Percentiles rank a stretch among this genome's conserved stretches.
These are phyloP conservation scores for Pectinophora gossypiella DNA, from an alignment of 1,140 invertebrate genomes.

Conservation along the genomic window DNA sequence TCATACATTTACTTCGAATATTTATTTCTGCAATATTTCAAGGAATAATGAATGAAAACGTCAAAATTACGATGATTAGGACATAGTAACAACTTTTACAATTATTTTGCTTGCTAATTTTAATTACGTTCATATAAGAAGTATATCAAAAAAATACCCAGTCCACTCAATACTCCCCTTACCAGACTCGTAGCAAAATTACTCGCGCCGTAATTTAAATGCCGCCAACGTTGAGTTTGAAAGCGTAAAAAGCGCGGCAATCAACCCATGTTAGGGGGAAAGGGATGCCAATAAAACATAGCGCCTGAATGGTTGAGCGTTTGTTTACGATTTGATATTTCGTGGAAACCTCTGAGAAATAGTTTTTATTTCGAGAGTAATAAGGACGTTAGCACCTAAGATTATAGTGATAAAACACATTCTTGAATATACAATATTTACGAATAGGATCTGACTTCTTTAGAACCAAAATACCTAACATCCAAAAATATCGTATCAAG, in stretches of 20 bases:
- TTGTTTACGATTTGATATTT: conserved; percentile 73
- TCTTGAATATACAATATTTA: no score
- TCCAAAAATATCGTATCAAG: no score
- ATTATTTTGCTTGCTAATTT: conserved; percentile 37
- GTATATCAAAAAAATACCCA: conserved; percentile 67
- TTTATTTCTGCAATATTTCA: conserved; percentile 40
- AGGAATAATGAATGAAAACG: conserved; percentile 29
- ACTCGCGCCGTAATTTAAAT: conserved; percentile 70
- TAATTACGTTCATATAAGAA: conserved; percentile 49
- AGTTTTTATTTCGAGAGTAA: conserved; percentile 63
- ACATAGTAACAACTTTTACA: conserved; percentile 16
- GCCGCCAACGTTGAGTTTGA: conserved; percentile 68
- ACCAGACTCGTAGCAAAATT: conserved; percentile 55
- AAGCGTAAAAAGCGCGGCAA: conserved; percentile 70
- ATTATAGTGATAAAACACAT: conserved; percentile 55
- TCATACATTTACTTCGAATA: conserved; percentile 61
- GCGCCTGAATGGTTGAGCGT: conserved; percentile 56
- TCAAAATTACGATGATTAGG: conserved; percentile 20
- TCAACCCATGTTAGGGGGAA: conserved; percentile 43
- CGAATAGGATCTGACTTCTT: no score
- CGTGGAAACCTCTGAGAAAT: conserved; percentile 55
- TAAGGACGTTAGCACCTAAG: conserved; percentile 63
- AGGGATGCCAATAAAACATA: conserved; percentile 72
- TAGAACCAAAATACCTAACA: no score
- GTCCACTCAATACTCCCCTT: conserved; percentile 56